Evolutionary conservation across 2,113 vertebrate genomes (phyloP), one percentile per base, ranked within the genome.

Genomic region (Sander lucioperca): DNA sequence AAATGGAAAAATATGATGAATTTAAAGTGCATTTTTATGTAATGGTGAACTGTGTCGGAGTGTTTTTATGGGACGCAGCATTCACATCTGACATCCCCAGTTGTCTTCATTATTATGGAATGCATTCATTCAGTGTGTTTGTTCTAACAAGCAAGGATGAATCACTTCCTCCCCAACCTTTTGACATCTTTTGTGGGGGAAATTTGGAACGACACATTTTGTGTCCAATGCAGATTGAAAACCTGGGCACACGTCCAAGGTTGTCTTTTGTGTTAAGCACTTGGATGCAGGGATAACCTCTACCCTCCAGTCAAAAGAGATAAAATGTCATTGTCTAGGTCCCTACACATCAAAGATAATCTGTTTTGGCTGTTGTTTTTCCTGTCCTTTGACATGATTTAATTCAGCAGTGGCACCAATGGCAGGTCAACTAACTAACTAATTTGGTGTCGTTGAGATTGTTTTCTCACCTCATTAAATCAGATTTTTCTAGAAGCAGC

Each of bases 91-190:
- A 80, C 69, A 82, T 21, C n/a, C 27, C 50, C 16, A 74, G 69
- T 89, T 79, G 80, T 91, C 77, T 86, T 88, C 78, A 90, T 91
- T 84, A 89, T 77, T 36, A 63, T 30, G 77, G 88, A 91, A 90
- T 86, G 83, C 81, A 33, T 85, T 89, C 78, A 65, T 75, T 84
- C 74, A 73, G 56, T 11, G 25, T 73, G 65, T 92, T 91, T 92
- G 85, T 89, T 91, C 88, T 71, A 78, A 87, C 79, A 88, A 83
- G 88, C 82, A 58, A 30, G 11, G 39, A 92, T 84, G 83, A 93
- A 80, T 94, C 89, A 90, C 83, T 92, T 93, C 88, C 86, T 87
- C 27, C 14, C 67, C 27, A 74, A 86, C 82, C 73, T 92, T 79
- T 86, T 76, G 53, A 75, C 88, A 91, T 90, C 61, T 79, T 90